These are phyloP conservation scores for Protonibea diacanthus DNA, from an alignment of 2,797 vertebrate genomes.

Conservation along the genomic window DNA sequence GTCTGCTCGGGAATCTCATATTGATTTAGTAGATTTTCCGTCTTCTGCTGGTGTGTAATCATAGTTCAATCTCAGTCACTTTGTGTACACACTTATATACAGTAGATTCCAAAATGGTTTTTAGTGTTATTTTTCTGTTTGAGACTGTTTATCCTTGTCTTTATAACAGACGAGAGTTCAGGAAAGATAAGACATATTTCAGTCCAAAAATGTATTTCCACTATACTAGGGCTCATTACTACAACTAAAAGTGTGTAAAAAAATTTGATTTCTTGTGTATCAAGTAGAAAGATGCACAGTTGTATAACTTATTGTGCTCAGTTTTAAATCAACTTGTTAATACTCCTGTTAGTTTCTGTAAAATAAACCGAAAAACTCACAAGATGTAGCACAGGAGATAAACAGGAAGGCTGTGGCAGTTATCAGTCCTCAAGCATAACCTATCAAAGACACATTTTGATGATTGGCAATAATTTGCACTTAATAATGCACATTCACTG, in stretches of 20 bases:
- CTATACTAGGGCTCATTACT: not conserved
- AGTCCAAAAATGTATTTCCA: not conserved
- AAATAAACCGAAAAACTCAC: not conserved
- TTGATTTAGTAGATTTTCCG: slow-evolving; percentile 69
- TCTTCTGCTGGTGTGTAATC: slow-evolving; percentile 40
- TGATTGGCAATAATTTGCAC: not conserved
- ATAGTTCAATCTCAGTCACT: slow-evolving; percentile 44
- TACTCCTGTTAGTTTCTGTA: not conserved
- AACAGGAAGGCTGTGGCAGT: not conserved
- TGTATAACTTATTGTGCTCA: too few species aligned
- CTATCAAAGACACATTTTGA: not conserved
- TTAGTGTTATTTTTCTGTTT: slow-evolving; percentile 16
- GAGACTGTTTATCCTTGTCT: slow-evolving; percentile 12
- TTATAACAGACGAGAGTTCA: slow-evolving; percentile 1
- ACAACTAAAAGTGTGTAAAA: not conserved
- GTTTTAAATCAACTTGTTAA: too few species aligned
- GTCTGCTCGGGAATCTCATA: slow-evolving; percentile 47
- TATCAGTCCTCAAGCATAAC: not conserved
- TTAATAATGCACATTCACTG: not conserved
- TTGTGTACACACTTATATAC: slow-evolving; percentile 35
- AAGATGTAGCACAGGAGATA: not conserved
- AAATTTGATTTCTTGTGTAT: not conserved
- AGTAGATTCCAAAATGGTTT: slow-evolving; percentile 29
- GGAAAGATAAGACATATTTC: slow-evolving; percentile 4
- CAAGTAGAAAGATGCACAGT: not conserved